Evolutionary conservation across 2,797 vertebrate genomes (phyloP), one percentile per base, ranked within the genome.

Genomic region (Schizopygopsis pylzovi): DNA sequence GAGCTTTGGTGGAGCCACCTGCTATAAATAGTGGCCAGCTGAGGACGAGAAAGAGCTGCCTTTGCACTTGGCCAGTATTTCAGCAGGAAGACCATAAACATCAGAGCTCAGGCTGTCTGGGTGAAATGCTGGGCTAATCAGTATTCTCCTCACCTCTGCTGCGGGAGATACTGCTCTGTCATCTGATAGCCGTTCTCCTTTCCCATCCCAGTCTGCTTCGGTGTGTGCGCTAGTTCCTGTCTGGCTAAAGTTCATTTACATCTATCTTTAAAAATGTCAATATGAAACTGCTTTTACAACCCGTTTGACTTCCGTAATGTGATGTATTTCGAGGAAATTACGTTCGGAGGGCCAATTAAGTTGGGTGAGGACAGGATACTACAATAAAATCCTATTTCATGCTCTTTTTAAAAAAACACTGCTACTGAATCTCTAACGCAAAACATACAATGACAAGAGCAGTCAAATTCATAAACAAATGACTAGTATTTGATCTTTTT

Each of bases 1-100:
- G 80, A 56, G 43, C 54, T n/a, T 63, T 65, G 28, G 54, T 54
- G 82, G 59, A 85, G 78, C 82, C 39, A 86, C 67, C n/a, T 67
- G 75, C 81, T 87, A 82, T 89, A 89, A 91, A 92, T 85, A 89
- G 89, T 67, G 47, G 75, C 80, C 43, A 67, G 87, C 83, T 87
- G 84, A 88, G 83, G 89, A 89, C 86, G 81, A 89, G 52, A 83
- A 67, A 87, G 49, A 87, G 86, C 67, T 89, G 87, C 72, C 86
- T 90, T 85, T 81, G 86, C 63, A 90, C 81, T 85, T 89, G 86
- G 90, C 65, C 79, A 78, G 76, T 87, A 87, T 88, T 86, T 16
- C 65, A 85, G 75, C 68, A 87, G 61, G 22, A 79, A 76, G 52
- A 80, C 77, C 87, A 89, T 39, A 83, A 28, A 83, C 80, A 91